Percentiles rank a stretch among this genome's conserved stretches.
Evolutionary conservation across 2,888 invertebrate genomes (phyloP).

Genomic region (Acrocyrtus sp.): DNA sequence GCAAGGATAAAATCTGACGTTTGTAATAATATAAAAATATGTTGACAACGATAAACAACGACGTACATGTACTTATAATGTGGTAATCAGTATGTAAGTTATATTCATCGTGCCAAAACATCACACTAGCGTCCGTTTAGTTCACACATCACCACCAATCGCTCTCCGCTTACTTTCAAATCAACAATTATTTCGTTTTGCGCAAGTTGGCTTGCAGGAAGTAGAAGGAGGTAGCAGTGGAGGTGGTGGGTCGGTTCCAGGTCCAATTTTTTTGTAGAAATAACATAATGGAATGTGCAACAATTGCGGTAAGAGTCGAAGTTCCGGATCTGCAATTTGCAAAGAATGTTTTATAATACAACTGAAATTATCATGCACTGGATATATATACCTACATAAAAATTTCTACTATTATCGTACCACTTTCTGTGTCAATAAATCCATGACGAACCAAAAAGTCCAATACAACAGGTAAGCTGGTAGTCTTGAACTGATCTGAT

Average conservation of each 20-base stretch:
- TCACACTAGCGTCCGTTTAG: constrained; percentile 18
- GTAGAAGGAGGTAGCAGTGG: constrained; percentile 29
- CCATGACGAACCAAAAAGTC: constrained; percentile 95
- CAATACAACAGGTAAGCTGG: constrained; percentile 89
- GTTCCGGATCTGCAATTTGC: constrained; percentile 81
- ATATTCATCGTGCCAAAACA: not conserved
- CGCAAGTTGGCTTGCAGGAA: constrained; percentile 17
- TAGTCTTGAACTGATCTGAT: constrained; percentile 89
- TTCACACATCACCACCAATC: constrained; percentile 9
- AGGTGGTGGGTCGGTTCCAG: constrained; percentile 33
- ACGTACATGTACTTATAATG: constrained; percentile 8
- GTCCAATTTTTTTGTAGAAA: constrained; percentile 35
- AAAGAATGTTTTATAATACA: not conserved
- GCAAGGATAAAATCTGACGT: not conserved
- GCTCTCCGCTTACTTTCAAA: constrained; percentile 1
- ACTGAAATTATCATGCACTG: not conserved
- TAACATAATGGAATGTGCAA: constrained; percentile 81
- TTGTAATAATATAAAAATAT: not conserved
- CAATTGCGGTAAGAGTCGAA: constrained; percentile 84
- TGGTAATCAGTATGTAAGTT: constrained; percentile 21
- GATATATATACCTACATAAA: not conserved
- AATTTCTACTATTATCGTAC: constrained; percentile 68
- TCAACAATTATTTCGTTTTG: not conserved
- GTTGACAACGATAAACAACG: constrained; percentile 16
- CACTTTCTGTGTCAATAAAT: constrained; percentile 87